Evolutionary conservation across 2,113 vertebrate species (phyloP).

Genomic region (Oryzias melastigma): DNA sequence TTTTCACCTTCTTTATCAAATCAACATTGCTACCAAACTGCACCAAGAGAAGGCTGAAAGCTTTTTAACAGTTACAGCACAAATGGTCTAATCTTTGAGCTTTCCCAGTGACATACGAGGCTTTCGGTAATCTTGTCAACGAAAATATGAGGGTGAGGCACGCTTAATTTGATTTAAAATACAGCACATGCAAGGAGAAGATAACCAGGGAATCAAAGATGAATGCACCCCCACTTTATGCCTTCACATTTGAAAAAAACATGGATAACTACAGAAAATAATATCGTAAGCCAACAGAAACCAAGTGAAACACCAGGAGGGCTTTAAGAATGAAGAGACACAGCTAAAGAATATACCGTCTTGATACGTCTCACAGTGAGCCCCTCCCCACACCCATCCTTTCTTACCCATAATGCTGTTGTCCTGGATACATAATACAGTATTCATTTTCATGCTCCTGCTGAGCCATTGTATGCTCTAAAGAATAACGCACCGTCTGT

Average conservation of each 20-base stretch:
- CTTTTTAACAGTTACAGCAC: conserved; percentile 45
- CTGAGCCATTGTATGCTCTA: conserved; percentile 51
- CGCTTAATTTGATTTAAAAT: conserved; percentile 8
- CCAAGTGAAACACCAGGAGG: conserved; percentile 15
- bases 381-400: conserved; percentile 16
- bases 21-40: conserved; percentile 51
- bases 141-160: conserved; percentile 6
- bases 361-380: conserved; percentile 3
- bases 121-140: conserved; percentile 15
- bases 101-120: conserved; percentile 17
- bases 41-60: conserved; percentile 39
- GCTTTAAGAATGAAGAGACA: conserved; percentile 31
- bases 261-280: conserved; percentile 10
- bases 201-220: conserved; percentile 10
- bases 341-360: conserved; percentile 19
- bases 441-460: conserved; percentile 49
- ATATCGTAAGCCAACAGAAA: conserved; percentile 22
- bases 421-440: conserved; percentile 60
- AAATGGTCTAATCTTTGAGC: conserved; percentile 18
- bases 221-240: background rate
- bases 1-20: conserved; percentile 11
- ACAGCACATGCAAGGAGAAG: background rate
- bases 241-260: background rate
- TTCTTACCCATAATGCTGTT: conserved; percentile 56
- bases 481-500: conserved; percentile 21